Conservation (phyloP, 2,113 vertebrate genomes). For the Pseudonaja textilis region DNA sequence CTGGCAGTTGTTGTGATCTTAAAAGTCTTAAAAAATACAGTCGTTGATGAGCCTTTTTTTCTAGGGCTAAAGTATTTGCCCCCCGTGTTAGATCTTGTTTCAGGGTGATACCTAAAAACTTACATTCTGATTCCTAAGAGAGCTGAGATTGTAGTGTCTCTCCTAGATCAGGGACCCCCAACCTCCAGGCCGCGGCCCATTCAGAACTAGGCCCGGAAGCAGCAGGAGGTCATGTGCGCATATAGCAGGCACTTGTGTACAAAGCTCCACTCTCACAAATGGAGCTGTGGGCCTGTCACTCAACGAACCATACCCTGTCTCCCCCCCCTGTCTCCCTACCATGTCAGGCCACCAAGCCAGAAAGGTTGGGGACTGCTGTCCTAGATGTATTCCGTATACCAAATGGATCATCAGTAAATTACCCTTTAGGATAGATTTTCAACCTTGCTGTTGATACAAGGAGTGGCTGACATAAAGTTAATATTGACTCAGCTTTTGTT, state of each 20-base stretch:
- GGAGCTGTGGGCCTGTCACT: not conserved
- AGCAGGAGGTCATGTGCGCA: not conserved
- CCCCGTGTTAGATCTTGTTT: too few relatives aligned
- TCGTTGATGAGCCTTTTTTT: too few relatives aligned
- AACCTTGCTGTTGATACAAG: not conserved
- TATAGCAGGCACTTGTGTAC: not conserved
- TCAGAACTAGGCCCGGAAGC: too few relatives aligned
- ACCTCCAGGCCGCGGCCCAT: not conserved
- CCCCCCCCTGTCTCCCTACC: too few relatives aligned
- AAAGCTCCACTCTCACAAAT: not conserved
- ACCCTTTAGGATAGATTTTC: not conserved
- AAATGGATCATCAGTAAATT: not conserved
- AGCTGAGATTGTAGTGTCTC: too few relatives aligned
- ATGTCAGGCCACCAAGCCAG: not conserved
- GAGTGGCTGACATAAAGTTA: not conserved
- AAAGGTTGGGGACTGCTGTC: not conserved
- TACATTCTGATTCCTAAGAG: not conserved
- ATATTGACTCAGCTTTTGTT: conserved; percentile 11
- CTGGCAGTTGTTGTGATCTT: too few relatives aligned
- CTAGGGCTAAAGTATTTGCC: too few relatives aligned
- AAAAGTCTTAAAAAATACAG: too few relatives aligned
- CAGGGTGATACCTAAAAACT: too few relatives aligned
- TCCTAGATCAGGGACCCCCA: not conserved
- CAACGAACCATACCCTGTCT: not conserved
- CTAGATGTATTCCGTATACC: not conserved